Evolutionary conservation across 2,888 invertebrate species (phyloP).

Genomic region (Phaonia tiefii): DNA sequence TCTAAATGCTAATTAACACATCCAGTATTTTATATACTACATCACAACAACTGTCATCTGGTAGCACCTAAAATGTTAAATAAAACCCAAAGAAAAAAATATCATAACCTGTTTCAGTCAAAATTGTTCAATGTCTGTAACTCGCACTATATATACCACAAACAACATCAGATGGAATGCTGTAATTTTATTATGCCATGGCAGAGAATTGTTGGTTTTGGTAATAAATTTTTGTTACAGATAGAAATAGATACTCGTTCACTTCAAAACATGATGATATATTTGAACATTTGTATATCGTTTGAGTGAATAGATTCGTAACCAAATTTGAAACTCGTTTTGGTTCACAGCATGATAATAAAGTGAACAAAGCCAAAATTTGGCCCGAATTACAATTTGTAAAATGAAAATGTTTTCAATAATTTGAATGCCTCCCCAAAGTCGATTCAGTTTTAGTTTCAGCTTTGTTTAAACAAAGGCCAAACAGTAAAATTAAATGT

Average conservation of each 20-base stretch:
- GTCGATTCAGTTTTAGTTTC: not conserved
- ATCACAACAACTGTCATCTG: no score
- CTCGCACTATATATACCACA: no score
- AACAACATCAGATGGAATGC: no score
- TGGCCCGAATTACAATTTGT: conserved; percentile 24
- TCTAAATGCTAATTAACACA: no score
- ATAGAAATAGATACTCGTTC: no score
- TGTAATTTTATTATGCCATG: no score
- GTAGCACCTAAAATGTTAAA: no score
- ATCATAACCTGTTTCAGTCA: no score
- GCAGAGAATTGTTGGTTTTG: no score
- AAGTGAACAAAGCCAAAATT: not conserved
- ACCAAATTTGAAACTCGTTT: conserved; percentile 18
- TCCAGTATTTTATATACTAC: no score
- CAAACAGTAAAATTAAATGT: conserved; percentile 34
- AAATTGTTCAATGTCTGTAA: not conserved
- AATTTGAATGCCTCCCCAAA: conserved; percentile 10
- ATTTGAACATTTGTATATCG: not conserved
- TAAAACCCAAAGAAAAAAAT: no score
- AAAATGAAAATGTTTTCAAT: conserved; percentile 32
- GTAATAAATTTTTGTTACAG: no score
- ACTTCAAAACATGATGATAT: not conserved
- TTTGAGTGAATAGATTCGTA: not conserved
- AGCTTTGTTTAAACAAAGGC: conserved; percentile 5
- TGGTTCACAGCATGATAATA: conserved; percentile 39